A percentile compares a stretch with the other conserved stretches of the same genome.
Conservation (phyloP, 2,113 vertebrate species). For the Anarhynchus alexandrinus region DNA sequence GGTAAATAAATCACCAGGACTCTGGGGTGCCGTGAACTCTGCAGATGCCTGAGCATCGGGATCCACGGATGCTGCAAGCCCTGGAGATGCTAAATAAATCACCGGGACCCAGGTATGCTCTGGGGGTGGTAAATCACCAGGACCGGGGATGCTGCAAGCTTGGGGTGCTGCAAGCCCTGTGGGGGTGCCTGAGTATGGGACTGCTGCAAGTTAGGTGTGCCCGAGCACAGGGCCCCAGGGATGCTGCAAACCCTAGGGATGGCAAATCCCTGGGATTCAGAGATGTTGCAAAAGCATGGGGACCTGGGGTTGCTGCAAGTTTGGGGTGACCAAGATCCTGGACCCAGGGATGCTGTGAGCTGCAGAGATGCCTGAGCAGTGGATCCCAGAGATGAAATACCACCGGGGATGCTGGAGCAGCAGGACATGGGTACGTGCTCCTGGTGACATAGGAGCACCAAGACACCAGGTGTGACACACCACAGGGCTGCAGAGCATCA, state of each 20-base stretch:
- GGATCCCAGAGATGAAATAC: rapidly evolving
- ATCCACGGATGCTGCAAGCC: no score
- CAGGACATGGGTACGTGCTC: background rate
- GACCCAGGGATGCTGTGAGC: background rate
- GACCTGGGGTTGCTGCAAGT: background rate
- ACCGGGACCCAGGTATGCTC: no score
- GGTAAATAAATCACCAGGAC: no score
- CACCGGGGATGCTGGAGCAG: background rate
- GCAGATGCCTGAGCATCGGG: no score
- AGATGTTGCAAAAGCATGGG: background rate
- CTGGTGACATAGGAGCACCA: background rate
- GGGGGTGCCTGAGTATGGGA: no score
- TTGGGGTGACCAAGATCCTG: rapidly evolving
- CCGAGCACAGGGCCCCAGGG: no score
- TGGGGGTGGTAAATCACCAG: no score
- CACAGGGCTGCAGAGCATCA: background rate
- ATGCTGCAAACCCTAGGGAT: background rate
- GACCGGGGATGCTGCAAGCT: no score
- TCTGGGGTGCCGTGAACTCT: no score
- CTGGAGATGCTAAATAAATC: background rate
- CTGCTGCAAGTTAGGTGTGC: no score
- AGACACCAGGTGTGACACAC: background rate
- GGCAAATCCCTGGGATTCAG: rapidly evolving
- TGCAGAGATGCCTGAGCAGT: background rate
- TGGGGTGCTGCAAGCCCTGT: no score